Evolutionary conservation across 1,140 invertebrate genomes (phyloP).

Genomic region (Drosophila hydei): DNA sequence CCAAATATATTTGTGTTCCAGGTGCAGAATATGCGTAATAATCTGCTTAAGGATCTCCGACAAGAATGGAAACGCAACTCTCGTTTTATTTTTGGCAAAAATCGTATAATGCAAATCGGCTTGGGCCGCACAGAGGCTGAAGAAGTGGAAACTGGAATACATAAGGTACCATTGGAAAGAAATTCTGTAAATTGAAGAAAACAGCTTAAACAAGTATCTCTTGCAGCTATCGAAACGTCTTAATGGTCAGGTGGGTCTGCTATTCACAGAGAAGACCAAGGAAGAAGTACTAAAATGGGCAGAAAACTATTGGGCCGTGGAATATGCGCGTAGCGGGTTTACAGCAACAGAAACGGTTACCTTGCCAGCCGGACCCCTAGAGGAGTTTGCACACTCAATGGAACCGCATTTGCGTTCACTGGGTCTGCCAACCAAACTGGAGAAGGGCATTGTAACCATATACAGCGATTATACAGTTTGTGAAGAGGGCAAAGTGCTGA

Average conservation of each 20-base stretch:
- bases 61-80: slow-evolving; percentile 93
- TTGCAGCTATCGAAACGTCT: slow-evolving; percentile 88
- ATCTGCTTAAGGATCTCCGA: slow-evolving; percentile 93
- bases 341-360: slow-evolving; percentile 90
- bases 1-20: slow-evolving; percentile 95
- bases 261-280: slow-evolving; percentile 95
- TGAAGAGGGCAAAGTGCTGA: slow-evolving; percentile 91
- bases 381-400: slow-evolving; percentile 96
- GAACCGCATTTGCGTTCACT: slow-evolving; percentile 97
- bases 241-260: slow-evolving; percentile 95
- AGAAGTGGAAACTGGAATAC: slow-evolving; percentile 93
- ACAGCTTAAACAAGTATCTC: not conserved
- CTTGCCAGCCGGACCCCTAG: slow-evolving; percentile 92
- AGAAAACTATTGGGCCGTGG: slow-evolving; percentile 89
- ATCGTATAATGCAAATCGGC: slow-evolving; percentile 97
- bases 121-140: slow-evolving; percentile 93
- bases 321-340: slow-evolving; percentile 96
- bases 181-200: not conserved
- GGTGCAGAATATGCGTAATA: slow-evolving; percentile 96
- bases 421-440: slow-evolving; percentile 95
- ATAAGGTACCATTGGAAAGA: slow-evolving; percentile 85
- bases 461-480: slow-evolving; percentile 94
- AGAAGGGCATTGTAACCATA: slow-evolving; percentile 95
- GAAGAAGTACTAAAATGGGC: slow-evolving; percentile 93
- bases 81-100: slow-evolving; percentile 99